A percentile compares a stretch with the other conserved stretches of the same genome.
These are phyloP conservation scores for Xenopus tropicalis DNA, from an alignment of 2,113 vertebrate species.

Conservation along the genomic window UCB_Xtro_10.0 CM004447.2:18379001-18379500, in stretches of 20 bases:
- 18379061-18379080: conserved; percentile 54
- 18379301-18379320: conserved; percentile 64
- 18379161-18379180: conserved; percentile 65
- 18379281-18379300: conserved; percentile 81
- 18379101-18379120: background rate
- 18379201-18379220: conserved; percentile 87
- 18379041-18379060: conserved; percentile 66
- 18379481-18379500: background rate
- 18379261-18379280: conserved; percentile 79
- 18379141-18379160: conserved; percentile 73
- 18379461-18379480: conserved; percentile 93
- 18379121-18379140: conserved; percentile 66
- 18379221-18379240: conserved; percentile 74
- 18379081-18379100: conserved; percentile 47
- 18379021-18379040: conserved; percentile 86
- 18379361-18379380: conserved; percentile 53
- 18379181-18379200: conserved; percentile 82
- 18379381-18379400: conserved; percentile 51
- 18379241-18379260: conserved; percentile 96
- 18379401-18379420: conserved; percentile 53
- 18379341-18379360: conserved; percentile 60
- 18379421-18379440: conserved; percentile 68
- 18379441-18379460: conserved; percentile 93
- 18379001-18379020: conserved; percentile 68
- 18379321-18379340: conserved; percentile 67